These are phyloP conservation scores for Pterophyllum scalare DNA, from an alignment of 2,113 vertebrate species.

Conservation along the genomic window DNA sequence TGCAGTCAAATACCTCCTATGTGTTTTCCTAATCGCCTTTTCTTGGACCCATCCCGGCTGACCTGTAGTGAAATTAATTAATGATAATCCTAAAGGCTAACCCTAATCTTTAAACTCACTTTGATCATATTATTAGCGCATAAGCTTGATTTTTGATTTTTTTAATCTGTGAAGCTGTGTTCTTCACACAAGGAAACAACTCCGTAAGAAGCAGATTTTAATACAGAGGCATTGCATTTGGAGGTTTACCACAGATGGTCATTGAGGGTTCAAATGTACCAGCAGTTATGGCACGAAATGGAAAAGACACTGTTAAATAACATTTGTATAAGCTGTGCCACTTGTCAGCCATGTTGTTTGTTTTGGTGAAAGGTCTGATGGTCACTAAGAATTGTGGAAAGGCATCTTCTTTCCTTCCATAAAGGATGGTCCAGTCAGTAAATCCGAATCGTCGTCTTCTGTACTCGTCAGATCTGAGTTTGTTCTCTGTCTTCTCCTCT, in stretches of 20 bases:
- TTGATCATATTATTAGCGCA: neutral
- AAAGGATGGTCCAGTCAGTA: neutral
- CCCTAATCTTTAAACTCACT: neutral
- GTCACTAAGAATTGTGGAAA: neutral
- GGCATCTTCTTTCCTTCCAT: neutral
- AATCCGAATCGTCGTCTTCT: neutral
- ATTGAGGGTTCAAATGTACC: neutral
- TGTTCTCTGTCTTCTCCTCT: neutral
- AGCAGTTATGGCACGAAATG: neutral
- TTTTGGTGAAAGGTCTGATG: neutral
- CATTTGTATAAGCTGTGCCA: neutral
- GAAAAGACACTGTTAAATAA: neutral
- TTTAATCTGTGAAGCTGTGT: neutral
- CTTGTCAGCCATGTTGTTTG: neutral
- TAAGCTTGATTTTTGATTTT: neutral
- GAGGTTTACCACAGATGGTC: neutral
- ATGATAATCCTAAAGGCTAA: slow-evolving; percentile 1
- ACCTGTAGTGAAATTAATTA: slow-evolving; percentile 9
- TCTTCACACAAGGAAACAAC: neutral
- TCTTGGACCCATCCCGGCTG: neutral
- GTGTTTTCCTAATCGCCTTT: neutral
- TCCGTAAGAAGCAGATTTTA: neutral
- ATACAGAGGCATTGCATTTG: neutral
- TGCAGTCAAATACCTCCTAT: no score
- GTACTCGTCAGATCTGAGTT: neutral